phyloP scores from a whole-genome alignment of 2,113 vertebrate genomes.

The Oceanodroma tethys region DNA sequence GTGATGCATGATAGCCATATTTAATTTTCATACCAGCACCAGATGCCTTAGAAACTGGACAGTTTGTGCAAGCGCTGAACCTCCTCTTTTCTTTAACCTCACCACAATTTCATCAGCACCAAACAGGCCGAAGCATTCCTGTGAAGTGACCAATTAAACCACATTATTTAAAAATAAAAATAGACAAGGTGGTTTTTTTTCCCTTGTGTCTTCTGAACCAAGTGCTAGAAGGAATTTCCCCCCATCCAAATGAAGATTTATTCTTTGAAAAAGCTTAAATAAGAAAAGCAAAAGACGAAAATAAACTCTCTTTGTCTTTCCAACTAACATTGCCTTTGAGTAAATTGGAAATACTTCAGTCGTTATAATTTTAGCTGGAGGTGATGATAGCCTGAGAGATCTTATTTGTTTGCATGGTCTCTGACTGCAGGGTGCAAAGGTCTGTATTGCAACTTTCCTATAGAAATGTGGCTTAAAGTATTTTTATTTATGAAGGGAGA shows the following conservation, averaged over 20 bases:
- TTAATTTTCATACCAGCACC: conserved; percentile 20
- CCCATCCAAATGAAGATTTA: not conserved
- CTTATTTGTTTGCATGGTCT: not conserved
- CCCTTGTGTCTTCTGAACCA: not conserved
- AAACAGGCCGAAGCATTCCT: conserved; percentile 31
- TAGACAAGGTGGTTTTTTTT: conserved; percentile 7
- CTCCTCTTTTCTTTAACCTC: conserved; percentile 31
- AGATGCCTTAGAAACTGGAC: conserved; percentile 51
- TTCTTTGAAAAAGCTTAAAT: conserved; percentile 27
- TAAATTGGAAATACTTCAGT: conserved; percentile 13
- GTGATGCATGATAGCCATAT: not conserved
- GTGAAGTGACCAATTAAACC: conserved; percentile 54
- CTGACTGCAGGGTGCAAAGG: not conserved
- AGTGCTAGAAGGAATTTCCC: conserved; percentile 23
- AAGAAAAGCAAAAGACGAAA: conserved; percentile 10
- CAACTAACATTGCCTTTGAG: not conserved
- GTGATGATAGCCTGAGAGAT: not conserved
- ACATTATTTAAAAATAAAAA: conserved; percentile 53
- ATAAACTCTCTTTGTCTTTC: conserved; percentile 8
- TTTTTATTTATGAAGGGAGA: not conserved
- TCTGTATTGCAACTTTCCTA: not conserved
- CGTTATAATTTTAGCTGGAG: not conserved
- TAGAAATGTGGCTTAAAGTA: not conserved
- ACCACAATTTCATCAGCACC: conserved; percentile 52
- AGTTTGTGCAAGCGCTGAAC: not conserved